These are phyloP conservation scores for Meteorus cinctellus DNA, from an alignment of 2,888 invertebrate genomes.

Conservation along the genomic window DNA sequence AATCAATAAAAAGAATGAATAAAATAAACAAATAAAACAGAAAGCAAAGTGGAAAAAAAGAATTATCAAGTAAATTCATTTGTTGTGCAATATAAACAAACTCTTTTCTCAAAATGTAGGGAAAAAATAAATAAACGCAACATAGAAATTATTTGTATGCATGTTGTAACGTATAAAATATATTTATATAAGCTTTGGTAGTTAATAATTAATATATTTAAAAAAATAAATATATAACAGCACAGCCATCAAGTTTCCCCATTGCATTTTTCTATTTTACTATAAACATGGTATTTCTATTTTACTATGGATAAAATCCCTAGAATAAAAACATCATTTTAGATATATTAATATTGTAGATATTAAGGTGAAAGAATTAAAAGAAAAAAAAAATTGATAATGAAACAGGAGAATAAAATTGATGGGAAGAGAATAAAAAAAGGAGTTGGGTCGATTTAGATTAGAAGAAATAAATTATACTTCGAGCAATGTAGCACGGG, in stretches of 20 bases:
- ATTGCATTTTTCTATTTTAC: conserved; percentile 67
- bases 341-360: conserved; percentile 34
- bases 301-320: conserved; percentile 44
- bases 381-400: neutral
- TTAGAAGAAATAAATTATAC: neutral
- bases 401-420: no score
- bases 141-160: conserved; percentile 44
- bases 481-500: conserved; percentile 18
- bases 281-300: conserved; percentile 54
- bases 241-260: conserved; percentile 45
- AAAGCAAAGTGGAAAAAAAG: neutral
- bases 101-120: conserved; percentile 31
- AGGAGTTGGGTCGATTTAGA: neutral
- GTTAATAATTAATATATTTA: conserved; percentile 19
- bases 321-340: conserved; percentile 46
- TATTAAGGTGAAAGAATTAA: conserved; percentile 20
- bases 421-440: neutral
- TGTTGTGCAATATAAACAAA: neutral
- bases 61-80: neutral
- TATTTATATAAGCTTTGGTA: neutral
- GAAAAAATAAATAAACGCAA: conserved; percentile 23
- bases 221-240: conserved; percentile 22
- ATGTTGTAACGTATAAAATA: conserved; percentile 38
- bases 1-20: conserved; percentile 16
- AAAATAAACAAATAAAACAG: neutral